A percentile compares a stretch with the other conserved stretches of the same genome.
phyloP scores from a whole-genome alignment of 1,140 invertebrate genomes.

The Nasonia longicornis region DNA sequence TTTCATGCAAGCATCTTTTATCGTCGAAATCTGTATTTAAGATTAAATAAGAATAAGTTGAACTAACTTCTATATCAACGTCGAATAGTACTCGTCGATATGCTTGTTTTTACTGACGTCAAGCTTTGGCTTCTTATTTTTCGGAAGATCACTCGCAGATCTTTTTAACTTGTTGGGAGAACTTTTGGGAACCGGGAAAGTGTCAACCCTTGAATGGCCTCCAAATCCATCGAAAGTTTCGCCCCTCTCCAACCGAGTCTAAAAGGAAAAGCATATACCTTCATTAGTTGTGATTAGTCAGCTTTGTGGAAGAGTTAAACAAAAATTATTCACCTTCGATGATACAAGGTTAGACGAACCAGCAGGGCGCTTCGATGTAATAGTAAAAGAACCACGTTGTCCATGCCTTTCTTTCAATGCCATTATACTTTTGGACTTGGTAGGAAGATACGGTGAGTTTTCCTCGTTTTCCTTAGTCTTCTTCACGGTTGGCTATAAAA shows the following conservation, averaged over 20 bases:
- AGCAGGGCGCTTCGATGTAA: background rate
- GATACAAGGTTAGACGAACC: conserved; percentile 22
- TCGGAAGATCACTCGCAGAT: conserved; percentile 24
- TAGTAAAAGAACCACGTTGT: background rate
- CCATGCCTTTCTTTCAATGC: conserved; percentile 21
- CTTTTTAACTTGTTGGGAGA: conserved; percentile 43
- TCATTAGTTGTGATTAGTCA: background rate
- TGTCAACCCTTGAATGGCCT: conserved; percentile 58
- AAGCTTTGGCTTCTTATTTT: conserved; percentile 47
- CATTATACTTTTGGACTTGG: conserved; percentile 49
- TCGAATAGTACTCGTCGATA: conserved; percentile 41
- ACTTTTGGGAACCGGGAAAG: conserved; percentile 50
- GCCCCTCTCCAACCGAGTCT: conserved; percentile 12
- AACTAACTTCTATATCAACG: conserved; percentile 37
- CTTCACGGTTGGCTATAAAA: conserved; percentile 16
- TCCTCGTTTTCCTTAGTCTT: conserved; percentile 44
- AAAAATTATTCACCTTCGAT: background rate
- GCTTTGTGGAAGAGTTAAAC: background rate
- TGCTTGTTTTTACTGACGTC: conserved; percentile 43
- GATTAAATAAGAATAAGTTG: conserved; percentile 16
- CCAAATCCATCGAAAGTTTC: conserved; percentile 59
- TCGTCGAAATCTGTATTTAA: background rate
- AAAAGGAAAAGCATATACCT: background rate
- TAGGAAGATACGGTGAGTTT: conserved; percentile 49
- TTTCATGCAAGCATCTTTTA: background rate